Percentiles rank a stretch among this genome's conserved stretches.
These are phyloP conservation scores for Albula glossodonta DNA, from an alignment of 2,113 vertebrate genomes.

Conservation along the genomic window DNA sequence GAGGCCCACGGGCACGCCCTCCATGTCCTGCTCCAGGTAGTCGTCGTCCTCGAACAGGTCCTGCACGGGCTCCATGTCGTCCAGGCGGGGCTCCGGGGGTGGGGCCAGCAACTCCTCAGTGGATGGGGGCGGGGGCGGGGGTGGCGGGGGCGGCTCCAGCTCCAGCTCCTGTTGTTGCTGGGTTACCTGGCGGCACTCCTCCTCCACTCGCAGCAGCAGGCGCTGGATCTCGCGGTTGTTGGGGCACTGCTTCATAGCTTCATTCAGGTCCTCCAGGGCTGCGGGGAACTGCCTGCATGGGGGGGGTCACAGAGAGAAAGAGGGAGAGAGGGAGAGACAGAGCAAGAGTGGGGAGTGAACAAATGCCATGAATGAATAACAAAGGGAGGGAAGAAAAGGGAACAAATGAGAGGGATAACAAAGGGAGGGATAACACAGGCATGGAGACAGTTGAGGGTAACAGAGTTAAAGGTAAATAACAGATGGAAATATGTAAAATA, in stretches of 20 bases:
- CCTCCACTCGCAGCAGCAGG: conserved; percentile 90
- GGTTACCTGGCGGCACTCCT: conserved; percentile 81
- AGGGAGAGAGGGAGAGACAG: background rate
- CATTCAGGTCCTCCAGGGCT: conserved; percentile 96
- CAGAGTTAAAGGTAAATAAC: too few species aligned
- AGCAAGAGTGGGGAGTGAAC: background rate
- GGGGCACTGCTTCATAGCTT: conserved; percentile 93
- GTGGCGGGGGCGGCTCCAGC: conserved; percentile 55
- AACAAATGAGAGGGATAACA: background rate
- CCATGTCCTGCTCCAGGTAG: conserved; percentile 91
- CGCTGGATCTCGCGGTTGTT: conserved; percentile 98
- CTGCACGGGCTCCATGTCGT: conserved; percentile 91
- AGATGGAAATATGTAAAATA: too few species aligned
- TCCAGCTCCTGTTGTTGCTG: conserved; percentile 76
- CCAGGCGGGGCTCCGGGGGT: conserved; percentile 82
- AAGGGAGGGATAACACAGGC: too few species aligned
- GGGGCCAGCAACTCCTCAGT: conserved; percentile 67
- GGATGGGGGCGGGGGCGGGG: conserved; percentile 56
- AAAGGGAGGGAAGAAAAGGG: background rate
- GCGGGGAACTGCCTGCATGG: conserved; percentile 90
- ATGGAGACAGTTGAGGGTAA: background rate
- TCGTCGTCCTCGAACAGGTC: conserved; percentile 93
- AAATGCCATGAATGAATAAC: background rate
- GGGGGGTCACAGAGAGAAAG: background rate
- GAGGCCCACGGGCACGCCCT: conserved; percentile 85